These are phyloP conservation scores for Cyphomyrmex costatus DNA, from an alignment of 1,140 invertebrate genomes.

Conservation along the genomic window DNA sequence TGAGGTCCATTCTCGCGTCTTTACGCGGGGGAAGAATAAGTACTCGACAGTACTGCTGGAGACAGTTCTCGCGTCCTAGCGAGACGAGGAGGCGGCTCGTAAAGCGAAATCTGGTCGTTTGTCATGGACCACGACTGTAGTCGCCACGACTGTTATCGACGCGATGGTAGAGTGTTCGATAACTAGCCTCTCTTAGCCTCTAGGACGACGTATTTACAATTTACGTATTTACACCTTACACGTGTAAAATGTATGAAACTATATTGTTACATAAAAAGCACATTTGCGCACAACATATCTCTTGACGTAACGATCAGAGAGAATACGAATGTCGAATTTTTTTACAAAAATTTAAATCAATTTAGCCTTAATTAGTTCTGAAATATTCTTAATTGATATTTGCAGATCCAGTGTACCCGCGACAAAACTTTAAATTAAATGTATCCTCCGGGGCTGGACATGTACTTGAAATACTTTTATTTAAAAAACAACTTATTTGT, in stretches of 20 bases:
- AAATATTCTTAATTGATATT: too few relatives aligned
- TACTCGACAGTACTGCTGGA: background rate
- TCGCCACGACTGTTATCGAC: slow-evolving; percentile 31
- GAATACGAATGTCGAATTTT: too few relatives aligned
- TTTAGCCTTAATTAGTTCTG: too few relatives aligned
- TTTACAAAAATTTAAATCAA: too few relatives aligned
- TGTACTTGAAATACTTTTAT: too few relatives aligned
- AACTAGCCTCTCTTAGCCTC: background rate
- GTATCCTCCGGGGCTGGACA: too few relatives aligned
- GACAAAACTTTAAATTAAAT: too few relatives aligned
- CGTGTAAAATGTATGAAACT: background rate
- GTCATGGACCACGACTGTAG: background rate
- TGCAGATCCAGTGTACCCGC: too few relatives aligned
- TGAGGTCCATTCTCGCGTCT: background rate
- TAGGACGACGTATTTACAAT: background rate
- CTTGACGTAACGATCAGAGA: background rate
- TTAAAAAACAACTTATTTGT: too few relatives aligned
- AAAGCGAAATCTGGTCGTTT: slow-evolving; percentile 29
- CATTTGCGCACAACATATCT: background rate
- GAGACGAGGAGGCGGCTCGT: too few relatives aligned
- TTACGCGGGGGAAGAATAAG: slow-evolving; percentile 6
- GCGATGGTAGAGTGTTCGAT: slow-evolving; percentile 11
- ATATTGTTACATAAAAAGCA: background rate
- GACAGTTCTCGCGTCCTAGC: slow-evolving; percentile 3
- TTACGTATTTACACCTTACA: background rate